phyloP scores from a whole-genome alignment of 1,140 invertebrate species.

The Euura lappo region DNA sequence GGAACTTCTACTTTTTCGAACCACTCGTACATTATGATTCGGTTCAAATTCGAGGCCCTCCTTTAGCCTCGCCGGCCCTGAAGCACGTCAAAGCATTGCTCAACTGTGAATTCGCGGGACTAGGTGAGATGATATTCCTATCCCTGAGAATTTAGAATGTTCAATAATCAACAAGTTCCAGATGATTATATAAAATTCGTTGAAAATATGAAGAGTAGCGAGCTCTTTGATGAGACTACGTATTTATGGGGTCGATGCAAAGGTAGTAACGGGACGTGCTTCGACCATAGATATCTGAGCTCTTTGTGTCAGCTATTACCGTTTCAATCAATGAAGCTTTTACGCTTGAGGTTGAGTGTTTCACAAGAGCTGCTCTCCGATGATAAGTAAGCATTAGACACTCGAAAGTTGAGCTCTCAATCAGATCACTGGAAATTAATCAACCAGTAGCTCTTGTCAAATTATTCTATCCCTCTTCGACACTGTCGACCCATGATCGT shows the following conservation, averaged over 20 bases:
- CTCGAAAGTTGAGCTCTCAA: too few relatives aligned
- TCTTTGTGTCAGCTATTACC: slow-evolving; percentile 84
- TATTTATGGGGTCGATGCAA: slow-evolving; percentile 82
- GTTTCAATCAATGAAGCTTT: slow-evolving; percentile 87
- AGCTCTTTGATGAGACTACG: slow-evolving; percentile 83
- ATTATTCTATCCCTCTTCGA: not conserved
- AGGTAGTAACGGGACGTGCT: slow-evolving; percentile 74
- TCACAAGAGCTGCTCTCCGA: slow-evolving; percentile 76
- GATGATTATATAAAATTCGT: slow-evolving; percentile 80
- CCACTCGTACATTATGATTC: slow-evolving; percentile 60
- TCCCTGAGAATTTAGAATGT: too few relatives aligned
- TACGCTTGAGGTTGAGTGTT: slow-evolving; percentile 74
- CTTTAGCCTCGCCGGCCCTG: too few relatives aligned
- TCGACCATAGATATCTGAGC: slow-evolving; percentile 75
- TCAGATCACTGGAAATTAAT: too few relatives aligned
- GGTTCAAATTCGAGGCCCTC: too few relatives aligned
- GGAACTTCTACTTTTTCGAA: slow-evolving; percentile 89
- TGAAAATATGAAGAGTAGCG: slow-evolving; percentile 67
- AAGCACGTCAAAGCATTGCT: too few relatives aligned
- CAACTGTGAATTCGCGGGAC: too few relatives aligned
- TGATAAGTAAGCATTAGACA: slow-evolving; percentile 65
- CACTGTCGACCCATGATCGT: not conserved
- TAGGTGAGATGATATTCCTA: not conserved
- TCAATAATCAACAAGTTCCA: slow-evolving; percentile 32
- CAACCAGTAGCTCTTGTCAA: too few relatives aligned